Base-by-base conservation (phyloP, 2,797 vertebrate genomes). In the Chelon auratus region DNA sequence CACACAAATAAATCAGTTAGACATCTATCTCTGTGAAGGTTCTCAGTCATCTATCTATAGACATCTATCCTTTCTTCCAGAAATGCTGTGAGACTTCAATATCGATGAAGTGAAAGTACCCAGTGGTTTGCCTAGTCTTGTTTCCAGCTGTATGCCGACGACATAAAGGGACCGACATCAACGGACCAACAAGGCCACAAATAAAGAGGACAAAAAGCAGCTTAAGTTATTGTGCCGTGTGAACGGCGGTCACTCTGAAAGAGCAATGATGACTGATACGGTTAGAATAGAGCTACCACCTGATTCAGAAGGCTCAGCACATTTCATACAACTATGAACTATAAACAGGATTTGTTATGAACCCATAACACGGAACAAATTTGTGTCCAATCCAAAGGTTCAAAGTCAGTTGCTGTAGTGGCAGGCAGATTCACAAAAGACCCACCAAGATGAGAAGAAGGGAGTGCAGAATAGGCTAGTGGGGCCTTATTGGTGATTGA, bases 261-360 rank as follows among this genome's bases (percentile, higher is more conserved):
- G 43, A 63, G 47, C 47, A 72, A 62, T 45, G 30, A 30, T 30
- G 14, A 54, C 20, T 17, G 58, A 74, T 69, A 67, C 52, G 9
- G 51, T 57, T 18, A 56, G 37, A 40, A 5, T 14, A 45, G 33
- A 77, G 81, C 22, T 62, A 52, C 51, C 50, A 48, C 40, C 55
- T 24, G 47, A 72, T 66, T 74, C 13, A 72, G 47, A 75, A 72
- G 37, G 51, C 58, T 71, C 51, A 73, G 40, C 22, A 9, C 4
- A 2, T 37, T 30, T 58, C 50, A 61, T 2, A 58, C 47, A 62
- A 45, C 64, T 30, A 42, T 62, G 51, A 71, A 40, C 10, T 51
- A 56, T 47, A 56, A 63, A 24, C 6, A 11, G 1, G 14, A 3
- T 17, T 45, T 18, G 9, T 17, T 5, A 55, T 62, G 2, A 45